Conservation (phyloP, 2,113 vertebrate species). For the Dolichotis patagonum region DNA sequence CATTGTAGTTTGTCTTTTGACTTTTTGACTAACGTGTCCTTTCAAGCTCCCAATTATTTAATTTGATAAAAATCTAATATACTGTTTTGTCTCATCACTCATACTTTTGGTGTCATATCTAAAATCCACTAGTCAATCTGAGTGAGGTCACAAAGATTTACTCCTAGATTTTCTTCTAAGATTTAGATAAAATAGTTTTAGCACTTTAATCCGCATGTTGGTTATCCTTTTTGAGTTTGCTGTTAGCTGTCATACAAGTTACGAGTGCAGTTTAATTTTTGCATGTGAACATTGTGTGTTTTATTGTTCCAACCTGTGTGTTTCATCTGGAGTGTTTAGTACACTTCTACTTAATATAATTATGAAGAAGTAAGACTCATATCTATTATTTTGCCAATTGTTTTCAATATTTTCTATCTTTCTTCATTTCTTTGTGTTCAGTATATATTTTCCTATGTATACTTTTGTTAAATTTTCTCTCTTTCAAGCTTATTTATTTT, state of each 20-base stretch:
- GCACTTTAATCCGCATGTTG: neutral
- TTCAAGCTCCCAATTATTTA: neutral
- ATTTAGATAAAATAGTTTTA: neutral
- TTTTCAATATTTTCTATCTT: neutral
- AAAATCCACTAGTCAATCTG: neutral
- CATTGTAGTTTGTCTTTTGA: neutral
- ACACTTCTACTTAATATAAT: neutral
- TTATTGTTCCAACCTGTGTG: neutral
- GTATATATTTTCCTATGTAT: neutral
- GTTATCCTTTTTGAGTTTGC: neutral
- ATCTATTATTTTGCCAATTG: neutral
- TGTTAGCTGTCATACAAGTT: neutral
- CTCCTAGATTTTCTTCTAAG: neutral
- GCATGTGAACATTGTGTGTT: neutral
- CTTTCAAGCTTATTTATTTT: neutral
- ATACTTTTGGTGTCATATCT: neutral
- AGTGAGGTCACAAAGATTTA: neutral
- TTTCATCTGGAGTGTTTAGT: neutral
- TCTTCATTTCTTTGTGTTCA: neutral
- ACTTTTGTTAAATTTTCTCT: neutral
- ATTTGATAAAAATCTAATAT: neutral
- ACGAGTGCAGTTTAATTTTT: neutral
- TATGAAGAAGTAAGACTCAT: neutral
- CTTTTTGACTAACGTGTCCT: neutral
- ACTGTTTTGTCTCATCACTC: neutral